Conservation (phyloP, 2,888 invertebrate species). For the Willowsia nigromaculata region DNA sequence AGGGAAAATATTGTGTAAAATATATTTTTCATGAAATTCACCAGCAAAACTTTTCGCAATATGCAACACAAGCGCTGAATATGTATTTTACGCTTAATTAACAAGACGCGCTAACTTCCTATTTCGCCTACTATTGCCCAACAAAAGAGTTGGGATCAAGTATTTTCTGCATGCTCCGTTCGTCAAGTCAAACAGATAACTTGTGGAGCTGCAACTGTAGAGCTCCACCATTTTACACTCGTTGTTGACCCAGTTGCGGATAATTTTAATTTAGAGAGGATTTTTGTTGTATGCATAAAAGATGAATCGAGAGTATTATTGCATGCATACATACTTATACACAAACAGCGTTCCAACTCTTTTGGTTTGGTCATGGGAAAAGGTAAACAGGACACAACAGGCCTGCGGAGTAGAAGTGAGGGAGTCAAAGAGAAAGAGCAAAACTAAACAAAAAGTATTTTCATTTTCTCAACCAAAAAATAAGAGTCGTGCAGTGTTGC, state of each 20-base stretch:
- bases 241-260: conserved; percentile 54
- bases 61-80: neutral
- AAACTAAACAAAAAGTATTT: conserved; percentile 65
- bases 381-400: conserved; percentile 62
- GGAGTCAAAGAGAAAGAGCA: conserved; percentile 23
- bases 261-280: conserved; percentile 64
- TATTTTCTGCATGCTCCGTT: neutral
- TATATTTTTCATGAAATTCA: no score
- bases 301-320: conserved; percentile 65
- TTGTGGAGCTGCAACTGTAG: neutral
- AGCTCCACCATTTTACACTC: neutral
- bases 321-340: neutral
- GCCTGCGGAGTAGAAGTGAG: conserved; percentile 30
- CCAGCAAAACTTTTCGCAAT: no score
- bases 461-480: conserved; percentile 55
- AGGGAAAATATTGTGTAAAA: no score
- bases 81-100: conserved; percentile 21
- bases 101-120: neutral
- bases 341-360: neutral
- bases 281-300: conserved; percentile 64
- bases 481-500: conserved; percentile 1
- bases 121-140: neutral
- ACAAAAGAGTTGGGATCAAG: neutral
- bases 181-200: neutral
- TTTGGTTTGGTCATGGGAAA: conserved; percentile 37